Evolutionary conservation across 1,140 invertebrate species (phyloP), one percentile per base, ranked within the genome.

Genomic region (Drosophila sp.): DNA sequence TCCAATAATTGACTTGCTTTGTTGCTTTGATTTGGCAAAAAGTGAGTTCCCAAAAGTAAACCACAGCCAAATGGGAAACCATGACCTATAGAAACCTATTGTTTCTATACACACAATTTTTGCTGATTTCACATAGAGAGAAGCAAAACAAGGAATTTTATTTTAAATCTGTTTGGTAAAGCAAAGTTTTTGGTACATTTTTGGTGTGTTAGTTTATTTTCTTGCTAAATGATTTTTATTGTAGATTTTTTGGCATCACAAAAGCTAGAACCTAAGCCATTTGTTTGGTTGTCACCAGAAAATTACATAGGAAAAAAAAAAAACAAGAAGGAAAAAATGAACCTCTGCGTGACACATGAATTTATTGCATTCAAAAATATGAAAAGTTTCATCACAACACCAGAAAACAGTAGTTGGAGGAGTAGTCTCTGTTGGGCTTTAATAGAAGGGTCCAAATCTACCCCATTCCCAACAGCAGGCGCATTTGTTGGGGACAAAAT

Each of bases 341-440:
- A 75, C 23, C 58, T 76, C 66, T 66, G 41, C 57, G 58, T 70
- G 71, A 75, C 71, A 70, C 55, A 61, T 70, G 65, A 87, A 87
- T 86, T 87, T 85, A 81, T 78, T 85, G 82, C 72, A 38, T 60
- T 77, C 65, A 73, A 70, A 85, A 71, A 60, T 78, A 75, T 76
- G 41, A 70, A 86, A 68, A 65, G 58, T 64, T 82, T 40, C 54
- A 71, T 63, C 50, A 69, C 68, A 72, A 65, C 50, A 62, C 40
- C 41, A 33, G 8, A 29, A 47, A 30, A 6, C 35, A 62, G 40
- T 17, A 40, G 60, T 8, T 29, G 17, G 29, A 23, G 8, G 11
- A 25, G 7, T 44, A 23, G 11, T 2, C 30, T 7, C 27, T 1
- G 6, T 11, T n/a, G 7, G 27, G 4, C 23, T 7, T 69, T 86